These are phyloP conservation scores for Melanotaenia parkinsoni DNA, from an alignment of 2,797 vertebrate genomes.

Conservation along the genomic window DNA sequence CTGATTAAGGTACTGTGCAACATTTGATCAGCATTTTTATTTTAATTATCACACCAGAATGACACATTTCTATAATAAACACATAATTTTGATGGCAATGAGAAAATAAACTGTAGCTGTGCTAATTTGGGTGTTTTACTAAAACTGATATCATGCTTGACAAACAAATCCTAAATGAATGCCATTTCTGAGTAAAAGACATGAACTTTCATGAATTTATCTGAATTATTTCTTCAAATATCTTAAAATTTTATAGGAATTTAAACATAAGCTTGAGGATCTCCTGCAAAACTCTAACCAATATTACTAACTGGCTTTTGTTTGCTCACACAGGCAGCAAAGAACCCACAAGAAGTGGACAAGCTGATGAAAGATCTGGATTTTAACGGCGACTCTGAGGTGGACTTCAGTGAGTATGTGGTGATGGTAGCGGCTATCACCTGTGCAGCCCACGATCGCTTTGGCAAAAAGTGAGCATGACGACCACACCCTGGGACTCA, in stretches of 20 bases:
- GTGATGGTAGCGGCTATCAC: conserved; percentile 70
- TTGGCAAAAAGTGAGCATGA: conserved; percentile 48
- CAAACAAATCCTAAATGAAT: too few species aligned
- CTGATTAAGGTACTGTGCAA: conserved; percentile 74
- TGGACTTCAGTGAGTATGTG: conserved; percentile 85
- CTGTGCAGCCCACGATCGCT: conserved; percentile 67
- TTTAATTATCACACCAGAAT: background rate
- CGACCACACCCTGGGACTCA: background rate
- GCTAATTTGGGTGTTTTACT: too few species aligned
- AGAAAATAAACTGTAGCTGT: too few species aligned
- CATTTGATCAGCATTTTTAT: too few species aligned
- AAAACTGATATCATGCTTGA: too few species aligned
- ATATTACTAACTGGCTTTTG: background rate
- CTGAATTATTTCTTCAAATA: background rate
- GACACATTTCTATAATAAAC: too few species aligned
- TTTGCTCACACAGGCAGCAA: conserved; percentile 53
- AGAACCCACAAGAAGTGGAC: conserved; percentile 61
- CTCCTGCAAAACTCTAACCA: background rate
- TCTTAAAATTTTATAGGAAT: background rate
- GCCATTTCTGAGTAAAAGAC: too few species aligned
- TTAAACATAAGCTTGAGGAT: background rate
- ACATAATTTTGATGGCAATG: background rate
- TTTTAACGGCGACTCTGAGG: conserved; percentile 67
- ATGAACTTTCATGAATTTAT: too few species aligned
- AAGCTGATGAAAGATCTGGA: conserved; percentile 79